Conservation (phyloP, 2,888 invertebrate genomes). For the Eupithecia inturbata region DNA sequence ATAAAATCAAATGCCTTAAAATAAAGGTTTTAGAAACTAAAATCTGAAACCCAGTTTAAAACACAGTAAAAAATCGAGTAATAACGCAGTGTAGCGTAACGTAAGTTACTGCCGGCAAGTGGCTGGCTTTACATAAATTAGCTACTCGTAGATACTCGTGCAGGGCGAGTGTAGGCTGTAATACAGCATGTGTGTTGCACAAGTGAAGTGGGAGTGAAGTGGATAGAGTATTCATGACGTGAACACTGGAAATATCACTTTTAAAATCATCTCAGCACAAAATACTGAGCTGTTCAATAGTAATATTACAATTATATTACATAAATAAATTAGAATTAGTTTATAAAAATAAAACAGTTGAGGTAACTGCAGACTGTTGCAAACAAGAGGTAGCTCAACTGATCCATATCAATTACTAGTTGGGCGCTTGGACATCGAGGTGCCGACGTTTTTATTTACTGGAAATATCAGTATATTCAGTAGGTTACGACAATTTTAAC, state of each 20-base stretch:
- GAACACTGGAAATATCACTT: constrained; percentile 1
- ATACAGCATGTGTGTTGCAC: neutral
- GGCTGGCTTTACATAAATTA: constrained; percentile 36
- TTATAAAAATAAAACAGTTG: no score
- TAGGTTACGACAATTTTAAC: no score
- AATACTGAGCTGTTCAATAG: neutral
- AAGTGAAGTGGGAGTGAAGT: neutral
- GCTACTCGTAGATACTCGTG: constrained; percentile 20
- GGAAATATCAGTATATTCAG: no score
- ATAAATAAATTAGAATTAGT: no score
- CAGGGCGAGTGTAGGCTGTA: neutral
- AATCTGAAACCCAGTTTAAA: neutral
- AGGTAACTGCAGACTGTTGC: no score
- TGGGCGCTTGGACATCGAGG: neutral
- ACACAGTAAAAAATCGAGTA: constrained; percentile 13
- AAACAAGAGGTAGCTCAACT: no score
- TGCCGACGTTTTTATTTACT: neutral
- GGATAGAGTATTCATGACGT: neutral
- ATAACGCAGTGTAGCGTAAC: constrained; percentile 21
- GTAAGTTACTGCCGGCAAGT: constrained; percentile 30
- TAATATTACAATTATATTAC: no score
- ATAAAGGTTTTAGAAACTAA: neutral
- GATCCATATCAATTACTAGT: no score
- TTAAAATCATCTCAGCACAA: neutral
- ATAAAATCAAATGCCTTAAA: neutral